Conservation (phyloP, 2,797 vertebrate genomes). For the Hippoglossus hippoglossus region DNA sequence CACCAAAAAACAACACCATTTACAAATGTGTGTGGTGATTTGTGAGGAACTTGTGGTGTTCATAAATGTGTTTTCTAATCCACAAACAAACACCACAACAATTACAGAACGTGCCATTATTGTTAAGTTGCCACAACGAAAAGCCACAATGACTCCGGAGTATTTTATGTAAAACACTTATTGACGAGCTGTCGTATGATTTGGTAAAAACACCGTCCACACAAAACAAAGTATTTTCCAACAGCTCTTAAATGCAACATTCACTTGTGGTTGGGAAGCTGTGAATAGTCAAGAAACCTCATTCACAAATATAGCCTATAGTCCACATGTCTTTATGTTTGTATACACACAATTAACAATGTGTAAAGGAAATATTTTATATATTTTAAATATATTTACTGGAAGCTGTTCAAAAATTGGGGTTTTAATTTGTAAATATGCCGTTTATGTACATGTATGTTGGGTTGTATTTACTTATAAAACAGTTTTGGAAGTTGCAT, state of each 20-base stretch:
- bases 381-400: too few species aligned
- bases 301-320: background rate
- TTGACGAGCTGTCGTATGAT: background rate
- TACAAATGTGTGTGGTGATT: constrained; percentile 1
- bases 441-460: too few species aligned
- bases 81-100: constrained; percentile 9
- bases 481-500: too few species aligned
- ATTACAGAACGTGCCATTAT: constrained; percentile 1
- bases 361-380: background rate
- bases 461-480: too few species aligned
- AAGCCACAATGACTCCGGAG: background rate
- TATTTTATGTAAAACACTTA: background rate
- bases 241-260: background rate
- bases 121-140: background rate
- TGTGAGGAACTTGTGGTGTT: background rate
- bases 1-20: constrained; percentile 7
- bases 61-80: background rate
- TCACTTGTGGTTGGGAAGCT: background rate
- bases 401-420: too few species aligned
- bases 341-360: background rate
- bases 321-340: background rate
- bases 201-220: background rate
- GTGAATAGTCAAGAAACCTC: background rate
- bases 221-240: background rate
- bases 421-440: too few species aligned